Conservation (phyloP, 1,140 invertebrate genomes). For the Pararge aegeria region DNA sequence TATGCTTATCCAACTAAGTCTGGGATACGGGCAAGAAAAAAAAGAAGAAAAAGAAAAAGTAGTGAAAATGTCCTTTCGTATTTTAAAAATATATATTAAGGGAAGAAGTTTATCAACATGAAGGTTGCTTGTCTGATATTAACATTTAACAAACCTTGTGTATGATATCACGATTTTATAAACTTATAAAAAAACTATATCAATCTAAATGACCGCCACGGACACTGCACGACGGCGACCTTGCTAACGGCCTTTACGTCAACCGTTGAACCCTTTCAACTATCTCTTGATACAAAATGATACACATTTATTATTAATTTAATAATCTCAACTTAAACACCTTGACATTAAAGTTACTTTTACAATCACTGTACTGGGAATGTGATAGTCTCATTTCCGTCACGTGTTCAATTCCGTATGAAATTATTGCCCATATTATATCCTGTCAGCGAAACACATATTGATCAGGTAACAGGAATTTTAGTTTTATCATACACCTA, state of each 20-base stretch:
- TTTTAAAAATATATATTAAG: too few relatives aligned
- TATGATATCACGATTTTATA: background rate
- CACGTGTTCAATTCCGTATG: constrained; percentile 17
- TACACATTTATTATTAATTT: constrained; percentile 14
- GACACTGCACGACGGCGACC: constrained; percentile 42
- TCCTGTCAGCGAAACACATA: background rate
- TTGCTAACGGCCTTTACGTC: constrained; percentile 58
- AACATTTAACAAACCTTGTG: background rate
- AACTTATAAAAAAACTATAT: background rate
- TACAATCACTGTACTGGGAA: background rate
- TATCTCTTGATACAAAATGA: constrained; percentile 43
- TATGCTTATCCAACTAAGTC: too few relatives aligned
- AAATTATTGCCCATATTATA: background rate
- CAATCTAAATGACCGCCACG: constrained; percentile 14
- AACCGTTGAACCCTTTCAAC: constrained; percentile 50
- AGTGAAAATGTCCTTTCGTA: too few relatives aligned
- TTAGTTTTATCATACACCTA: too few relatives aligned
- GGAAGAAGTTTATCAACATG: too few relatives aligned
- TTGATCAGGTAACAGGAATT: background rate
- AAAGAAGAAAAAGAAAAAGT: too few relatives aligned
- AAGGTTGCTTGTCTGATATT: too few relatives aligned
- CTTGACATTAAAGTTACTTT: constrained; percentile 9
- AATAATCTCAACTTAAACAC: constrained; percentile 10
- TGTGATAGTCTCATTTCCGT: constrained; percentile 16
- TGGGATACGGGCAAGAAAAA: too few relatives aligned